Conservation (phyloP, 2,888 invertebrate genomes). For the Trachelus troglodyta region DNA sequence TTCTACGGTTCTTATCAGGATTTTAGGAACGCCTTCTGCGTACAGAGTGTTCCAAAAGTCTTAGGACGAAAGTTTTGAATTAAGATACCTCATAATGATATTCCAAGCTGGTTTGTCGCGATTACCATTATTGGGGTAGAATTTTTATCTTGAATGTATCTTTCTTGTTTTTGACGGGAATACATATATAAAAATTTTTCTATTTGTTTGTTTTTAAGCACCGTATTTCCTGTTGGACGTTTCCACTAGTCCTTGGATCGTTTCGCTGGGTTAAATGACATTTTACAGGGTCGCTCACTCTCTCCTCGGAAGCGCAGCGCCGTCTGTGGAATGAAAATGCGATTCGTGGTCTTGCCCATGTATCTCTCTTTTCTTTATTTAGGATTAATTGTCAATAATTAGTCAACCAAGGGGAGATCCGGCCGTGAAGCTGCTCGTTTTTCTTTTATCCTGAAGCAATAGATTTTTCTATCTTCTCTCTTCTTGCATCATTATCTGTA, state of each 20-base stretch:
- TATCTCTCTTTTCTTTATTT: neutral
- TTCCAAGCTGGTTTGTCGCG: neutral
- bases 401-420: neutral
- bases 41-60: neutral
- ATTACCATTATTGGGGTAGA: neutral
- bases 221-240: slow-evolving; percentile 12
- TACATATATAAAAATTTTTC: neutral
- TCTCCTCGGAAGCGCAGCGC: neutral
- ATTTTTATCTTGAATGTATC: neutral
- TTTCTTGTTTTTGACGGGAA: neutral
- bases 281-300: slow-evolving; percentile 37
- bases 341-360: neutral
- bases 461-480: neutral
- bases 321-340: slow-evolving; percentile 1
- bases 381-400: slow-evolving; percentile 5
- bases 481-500: neutral
- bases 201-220: neutral
- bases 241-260: slow-evolving; percentile 51
- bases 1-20: slow-evolving; percentile 7
- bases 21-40: neutral
- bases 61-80: neutral
- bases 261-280: slow-evolving; percentile 42
- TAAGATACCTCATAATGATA: neutral
- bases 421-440: neutral
- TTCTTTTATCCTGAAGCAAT: neutral